Evolutionary conservation across 2,888 invertebrate genomes (phyloP).

Genomic region (Coelopa pilipes): DNA sequence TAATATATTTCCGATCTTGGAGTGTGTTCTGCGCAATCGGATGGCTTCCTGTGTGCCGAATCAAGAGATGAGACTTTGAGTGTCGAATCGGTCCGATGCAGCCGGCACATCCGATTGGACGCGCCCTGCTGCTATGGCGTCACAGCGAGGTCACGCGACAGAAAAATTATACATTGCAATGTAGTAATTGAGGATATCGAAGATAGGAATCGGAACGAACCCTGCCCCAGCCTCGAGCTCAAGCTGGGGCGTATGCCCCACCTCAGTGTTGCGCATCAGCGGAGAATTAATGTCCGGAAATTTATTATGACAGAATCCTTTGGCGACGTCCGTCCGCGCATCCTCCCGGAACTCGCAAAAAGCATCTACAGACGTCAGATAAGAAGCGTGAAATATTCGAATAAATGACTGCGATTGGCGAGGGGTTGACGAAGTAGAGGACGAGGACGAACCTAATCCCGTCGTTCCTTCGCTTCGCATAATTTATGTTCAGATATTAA

Average conservation of each 20-base stretch:
- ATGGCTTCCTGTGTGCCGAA: too few relatives aligned
- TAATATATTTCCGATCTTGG: too few relatives aligned
- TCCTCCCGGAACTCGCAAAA: conserved; percentile 19
- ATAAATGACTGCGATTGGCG: conserved; percentile 10
- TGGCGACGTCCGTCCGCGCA: conserved; percentile 2
- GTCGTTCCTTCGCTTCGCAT: conserved; percentile 11
- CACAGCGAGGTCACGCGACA: conserved; percentile 19
- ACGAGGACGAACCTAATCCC: not conserved
- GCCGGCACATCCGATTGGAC: too few relatives aligned
- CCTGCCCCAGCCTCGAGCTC: too few relatives aligned
- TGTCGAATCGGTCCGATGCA: too few relatives aligned
- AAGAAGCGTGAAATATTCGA: conserved; percentile 28
- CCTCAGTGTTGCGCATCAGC: conserved; percentile 10
- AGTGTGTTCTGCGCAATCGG: too few relatives aligned
- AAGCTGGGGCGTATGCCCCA: not conserved
- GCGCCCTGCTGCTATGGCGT: not conserved
- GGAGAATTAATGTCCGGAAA: conserved; percentile 33
- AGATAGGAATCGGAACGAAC: conserved; percentile 20
- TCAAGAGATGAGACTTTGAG: too few relatives aligned
- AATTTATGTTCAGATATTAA: conserved; percentile 13
- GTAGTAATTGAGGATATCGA: conserved; percentile 24
- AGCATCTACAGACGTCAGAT: conserved; percentile 24
- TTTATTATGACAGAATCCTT: conserved; percentile 32
- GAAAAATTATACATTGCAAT: conserved; percentile 27
- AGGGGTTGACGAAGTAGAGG: not conserved